Conservation (phyloP, 53 echinoderm and acorn worm genomes). For the Holothuria scabra region DNA sequence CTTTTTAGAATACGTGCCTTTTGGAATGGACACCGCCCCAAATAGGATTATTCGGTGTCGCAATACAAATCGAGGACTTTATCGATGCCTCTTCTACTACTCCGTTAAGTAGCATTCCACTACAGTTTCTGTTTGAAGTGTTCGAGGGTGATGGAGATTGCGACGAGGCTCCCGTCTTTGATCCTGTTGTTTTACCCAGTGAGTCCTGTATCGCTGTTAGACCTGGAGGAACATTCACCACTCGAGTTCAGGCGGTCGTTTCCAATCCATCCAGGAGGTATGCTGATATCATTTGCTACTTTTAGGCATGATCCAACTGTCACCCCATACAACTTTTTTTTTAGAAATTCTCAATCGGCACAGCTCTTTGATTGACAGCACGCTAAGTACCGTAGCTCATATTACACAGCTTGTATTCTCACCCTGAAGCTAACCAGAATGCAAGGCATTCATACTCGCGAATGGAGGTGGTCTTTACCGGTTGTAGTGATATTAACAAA, state of each 20-base stretch:
- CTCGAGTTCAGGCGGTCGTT: not conserved
- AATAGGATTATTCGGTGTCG: constrained; percentile 6
- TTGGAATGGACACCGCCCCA: constrained; percentile 14
- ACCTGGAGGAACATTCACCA: not conserved
- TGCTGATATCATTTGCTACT: too few relatives aligned
- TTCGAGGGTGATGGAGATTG: constrained; percentile 6
- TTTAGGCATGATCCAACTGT: too few relatives aligned
- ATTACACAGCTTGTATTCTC: too few relatives aligned
- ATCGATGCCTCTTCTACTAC: not conserved
- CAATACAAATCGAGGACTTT: constrained; percentile 28
- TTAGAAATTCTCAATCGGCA: too few relatives aligned
- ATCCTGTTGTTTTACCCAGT: not conserved
- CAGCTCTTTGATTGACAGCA: too few relatives aligned
- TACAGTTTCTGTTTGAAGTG: constrained; percentile 27
- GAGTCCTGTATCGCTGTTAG: constrained; percentile 23
- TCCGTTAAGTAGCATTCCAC: constrained; percentile 21
- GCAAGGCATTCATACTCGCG: too few relatives aligned
- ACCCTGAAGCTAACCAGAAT: too few relatives aligned
- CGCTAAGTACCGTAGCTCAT: too few relatives aligned
- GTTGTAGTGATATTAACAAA: too few relatives aligned
- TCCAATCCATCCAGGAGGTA: constrained; percentile 1
- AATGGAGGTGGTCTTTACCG: too few relatives aligned
- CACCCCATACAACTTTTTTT: too few relatives aligned
- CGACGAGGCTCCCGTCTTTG: constrained; percentile 12
- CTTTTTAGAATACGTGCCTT: not conserved